Evolutionary conservation across 2,888 invertebrate species (phyloP), one percentile per base, ranked within the genome.

Genomic region (Melanostoma mellinum): DNA sequence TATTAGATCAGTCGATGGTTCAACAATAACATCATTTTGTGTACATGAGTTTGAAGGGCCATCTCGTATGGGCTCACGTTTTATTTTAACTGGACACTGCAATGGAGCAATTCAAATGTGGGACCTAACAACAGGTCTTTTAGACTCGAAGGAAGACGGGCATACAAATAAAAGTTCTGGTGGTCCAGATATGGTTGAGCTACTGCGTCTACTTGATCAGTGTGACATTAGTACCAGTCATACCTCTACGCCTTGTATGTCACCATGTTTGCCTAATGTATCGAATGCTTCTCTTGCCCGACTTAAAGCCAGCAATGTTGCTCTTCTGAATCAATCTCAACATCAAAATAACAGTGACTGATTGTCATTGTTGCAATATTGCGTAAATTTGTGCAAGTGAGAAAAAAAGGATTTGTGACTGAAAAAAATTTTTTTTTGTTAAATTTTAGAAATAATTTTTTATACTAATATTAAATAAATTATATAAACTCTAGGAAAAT

Each of bases 21-120:
- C 97, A 8, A 95, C 96, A 9, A 97, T 99, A 72, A 98, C 97
- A 68, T 97, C 98, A 10, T 99, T 99, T 92, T 97, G 97, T 90
- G 98, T 99, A 8, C 98, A 98, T 88, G 99, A 99, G 91, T 99
- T 99, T 90, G 99, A 99, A 90, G 98, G 98, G 1, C 97, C 98
- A 1, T 96, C 97, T 88, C 93, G 99, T 10, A 96, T 97, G 96
- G 97, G 97, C 1, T 96, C 97, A 6, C 92, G 99, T 52, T 95
- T 97, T 89, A 94, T 98, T 88, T 95, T 98, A 86, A 98, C 98
- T 35, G 98, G 98, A 0, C 98, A 98, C 89, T 95, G 96, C 46
- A 97, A 96, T 86, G 98, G 98, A 58, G 96, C 96, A 50, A 95
- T 98, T 80, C 98, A 98, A 92, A 97, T 99, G 96, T 99, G 99